Base-by-base conservation (phyloP, 2,888 invertebrate genomes). In the Poecilobothrus nobilitatus region DNA sequence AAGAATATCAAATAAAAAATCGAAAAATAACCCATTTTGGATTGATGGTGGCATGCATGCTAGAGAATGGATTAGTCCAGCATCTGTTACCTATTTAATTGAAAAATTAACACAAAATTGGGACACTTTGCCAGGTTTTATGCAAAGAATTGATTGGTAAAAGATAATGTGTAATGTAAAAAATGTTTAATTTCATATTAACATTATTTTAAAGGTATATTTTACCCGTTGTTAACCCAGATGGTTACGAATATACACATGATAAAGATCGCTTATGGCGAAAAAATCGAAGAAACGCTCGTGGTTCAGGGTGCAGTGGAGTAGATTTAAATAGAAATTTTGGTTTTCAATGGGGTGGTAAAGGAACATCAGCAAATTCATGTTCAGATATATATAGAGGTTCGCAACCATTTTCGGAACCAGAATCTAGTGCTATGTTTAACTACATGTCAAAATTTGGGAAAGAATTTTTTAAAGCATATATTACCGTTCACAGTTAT, bases 201-300 rank as follows among this genome's bases (percentile, higher is more conserved):
- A 37, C 9, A 33, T 66, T 10, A 66, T 73, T 72, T 76, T 78
- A 68, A 72, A 86, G 85, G 86, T 90, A 89, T 76, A 84, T 92
- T 68, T 83, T 91, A 12, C 90, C 92, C 12, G 86, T 92, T 21
- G 80, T 89, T 69, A 92, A 93, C 80, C 93, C 93, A 10, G 92
- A 95, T 78, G 94, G 95, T 2, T 96, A 96, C 78, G 93, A 91
- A 76, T 92, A 91, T 80, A 89, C 92, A 0, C 93, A 93, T 79
- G 88, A 86, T 0, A 84, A 84, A 18, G 92, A 94, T 78, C 85
- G 95, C 66, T 83, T 94, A 78, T 95, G 95, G 95, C 84, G 92
- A 67, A 92, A 92, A 76, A 92, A 91, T 76, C 82, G 90, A 71
- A 85, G 77, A 74, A 83, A 79, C 77, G 84, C 81, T 0, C 88